These are phyloP conservation scores for Agapornis canus DNA, from an alignment of 2,797 vertebrate genomes.

Conservation along the genomic window DNA sequence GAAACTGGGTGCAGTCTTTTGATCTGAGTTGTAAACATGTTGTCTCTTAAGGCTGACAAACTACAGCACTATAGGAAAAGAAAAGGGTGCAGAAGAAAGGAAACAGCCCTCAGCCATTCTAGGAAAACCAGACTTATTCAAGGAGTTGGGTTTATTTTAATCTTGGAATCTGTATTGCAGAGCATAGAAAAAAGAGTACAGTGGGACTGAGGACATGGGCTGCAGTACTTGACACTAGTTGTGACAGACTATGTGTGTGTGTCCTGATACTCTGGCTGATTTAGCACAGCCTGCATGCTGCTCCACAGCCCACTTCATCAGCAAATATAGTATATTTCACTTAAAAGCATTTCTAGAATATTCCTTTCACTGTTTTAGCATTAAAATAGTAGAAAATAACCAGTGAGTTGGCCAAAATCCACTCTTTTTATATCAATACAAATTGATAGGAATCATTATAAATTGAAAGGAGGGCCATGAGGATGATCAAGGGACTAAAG, in stretches of 20 bases:
- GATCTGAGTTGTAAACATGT: background rate
- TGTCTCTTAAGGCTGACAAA: background rate
- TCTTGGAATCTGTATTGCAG: background rate
- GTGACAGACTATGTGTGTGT: background rate
- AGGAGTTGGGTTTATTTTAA: background rate
- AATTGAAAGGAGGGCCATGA: no score
- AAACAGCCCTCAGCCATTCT: rapidly evolving
- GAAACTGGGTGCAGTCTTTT: background rate
- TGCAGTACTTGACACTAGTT: rapidly evolving
- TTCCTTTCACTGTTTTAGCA: rapidly evolving
- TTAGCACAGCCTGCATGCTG: background rate
- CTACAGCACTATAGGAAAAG: rapidly evolving
- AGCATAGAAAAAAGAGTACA: background rate
- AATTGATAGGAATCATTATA: background rate
- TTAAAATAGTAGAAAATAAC: background rate
- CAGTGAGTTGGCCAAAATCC: rapidly evolving
- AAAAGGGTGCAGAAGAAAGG: background rate
- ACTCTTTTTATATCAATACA: background rate
- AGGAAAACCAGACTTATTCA: background rate
- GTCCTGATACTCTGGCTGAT: background rate
- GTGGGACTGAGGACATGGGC: background rate
- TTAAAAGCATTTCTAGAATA: background rate
- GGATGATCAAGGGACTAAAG: no score
- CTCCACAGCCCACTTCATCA: rapidly evolving
- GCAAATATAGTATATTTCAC: background rate